phyloP scores from a whole-genome alignment of 2,888 invertebrate genomes.

The Metacarcinus magister region DNA sequence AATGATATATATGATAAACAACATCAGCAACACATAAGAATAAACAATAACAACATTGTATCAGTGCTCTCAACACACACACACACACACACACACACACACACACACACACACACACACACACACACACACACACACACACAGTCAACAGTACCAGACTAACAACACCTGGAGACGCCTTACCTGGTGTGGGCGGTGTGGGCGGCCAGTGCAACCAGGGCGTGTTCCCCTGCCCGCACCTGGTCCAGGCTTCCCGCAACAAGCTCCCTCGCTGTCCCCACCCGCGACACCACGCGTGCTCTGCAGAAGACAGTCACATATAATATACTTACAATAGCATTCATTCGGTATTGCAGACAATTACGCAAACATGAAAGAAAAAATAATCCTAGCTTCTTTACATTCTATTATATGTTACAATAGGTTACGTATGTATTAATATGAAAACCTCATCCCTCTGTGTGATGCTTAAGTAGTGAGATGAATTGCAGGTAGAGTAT shows the following conservation, averaged over 20 bases:
- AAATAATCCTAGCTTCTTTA: neutral
- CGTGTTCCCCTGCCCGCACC: constrained; percentile 70
- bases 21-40: no score
- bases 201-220: constrained; percentile 66
- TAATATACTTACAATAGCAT: neutral
- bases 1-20: no score
- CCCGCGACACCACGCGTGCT: constrained; percentile 16
- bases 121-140: constrained; percentile 54
- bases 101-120: constrained; percentile 28
- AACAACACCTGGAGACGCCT: neutral
- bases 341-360: neutral
- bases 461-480: neutral
- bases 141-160: neutral
- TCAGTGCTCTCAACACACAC: neutral
- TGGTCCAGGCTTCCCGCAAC: constrained; percentile 69
- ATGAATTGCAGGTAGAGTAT: neutral
- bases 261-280: constrained; percentile 56
- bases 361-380: neutral
- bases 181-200: constrained; percentile 47
- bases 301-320: constrained; percentile 29
- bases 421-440: neutral
- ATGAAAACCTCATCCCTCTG: neutral
- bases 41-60: no score
- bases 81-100: neutral
- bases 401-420: neutral